phyloP scores from a whole-genome alignment of 2,113 vertebrate species.

The Tetrax tetrax region DNA sequence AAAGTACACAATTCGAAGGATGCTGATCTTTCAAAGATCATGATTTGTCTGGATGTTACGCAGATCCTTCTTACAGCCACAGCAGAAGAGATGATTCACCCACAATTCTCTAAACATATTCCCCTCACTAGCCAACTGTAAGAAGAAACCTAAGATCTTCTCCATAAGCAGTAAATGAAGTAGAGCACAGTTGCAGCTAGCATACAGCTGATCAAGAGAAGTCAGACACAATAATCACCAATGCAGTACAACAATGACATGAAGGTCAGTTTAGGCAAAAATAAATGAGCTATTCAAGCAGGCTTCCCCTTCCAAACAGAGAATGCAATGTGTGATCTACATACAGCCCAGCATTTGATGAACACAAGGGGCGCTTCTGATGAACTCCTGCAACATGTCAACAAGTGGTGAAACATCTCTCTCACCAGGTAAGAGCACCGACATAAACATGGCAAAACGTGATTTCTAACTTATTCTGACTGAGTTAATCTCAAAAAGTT shows the following conservation, averaged over 20 bases:
- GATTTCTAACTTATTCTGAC: not conserved
- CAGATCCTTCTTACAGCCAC: not conserved
- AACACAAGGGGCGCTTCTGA: not conserved
- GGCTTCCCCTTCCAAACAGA: not conserved
- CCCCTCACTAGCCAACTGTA: not conserved
- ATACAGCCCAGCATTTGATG: accelerated
- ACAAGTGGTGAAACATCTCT: not conserved
- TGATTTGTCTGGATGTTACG: not conserved
- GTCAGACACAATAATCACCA: not conserved
- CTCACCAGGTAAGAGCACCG: not conserved
- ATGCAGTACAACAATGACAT: accelerated
- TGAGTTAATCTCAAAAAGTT: not conserved
- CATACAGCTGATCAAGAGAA: not conserved
- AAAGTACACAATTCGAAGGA: not conserved
- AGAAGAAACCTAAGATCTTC: not conserved
- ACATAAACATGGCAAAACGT: not conserved
- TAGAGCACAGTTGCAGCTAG: not conserved
- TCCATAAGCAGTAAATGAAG: not conserved
- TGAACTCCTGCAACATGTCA: not conserved
- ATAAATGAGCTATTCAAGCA: not conserved
- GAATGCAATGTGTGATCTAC: accelerated
- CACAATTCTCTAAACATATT: not conserved
- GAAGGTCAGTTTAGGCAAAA: not conserved
- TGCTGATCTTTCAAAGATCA: not conserved
- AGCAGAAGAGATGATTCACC: not conserved